Evolutionary conservation across 1,140 invertebrate genomes (phyloP), one percentile per base, ranked within the genome.

Genomic region (Centruroides sculpturatus): DNA sequence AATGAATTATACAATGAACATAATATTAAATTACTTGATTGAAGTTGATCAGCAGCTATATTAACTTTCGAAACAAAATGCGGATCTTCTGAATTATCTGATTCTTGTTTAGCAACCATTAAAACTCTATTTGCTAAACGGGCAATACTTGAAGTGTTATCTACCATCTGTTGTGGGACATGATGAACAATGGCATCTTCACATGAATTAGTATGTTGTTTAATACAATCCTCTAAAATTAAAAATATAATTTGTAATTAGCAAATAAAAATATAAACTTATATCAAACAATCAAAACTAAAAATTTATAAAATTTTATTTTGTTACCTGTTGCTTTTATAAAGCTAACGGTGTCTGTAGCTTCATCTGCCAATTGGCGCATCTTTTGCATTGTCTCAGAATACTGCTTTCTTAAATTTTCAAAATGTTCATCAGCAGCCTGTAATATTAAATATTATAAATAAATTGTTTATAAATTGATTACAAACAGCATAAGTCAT

Each of bases 21-120:
- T 8, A 53, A 53, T n/a, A 23, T 61, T 35, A 35, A 75, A 79
- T 76, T 75, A 90, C 88, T 79, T 59, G 81, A 80, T 76, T 97
- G 91, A 55, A 99, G 77, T 55, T 82, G 75, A 68, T 87, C 83
- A 5, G 91, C 85, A 13, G 94, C 87, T 13, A 79, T 76, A 69
- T 87, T 87, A 1, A 99, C 81, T 57, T 86, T 81, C 23, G 85
- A 82, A 13, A 94, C 91, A 74, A 94, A 99, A 13, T 81, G 74
- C 0, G 88, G 85, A 79, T 99, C 96, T 74, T 99, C 96, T 6
- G 91, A 96, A 75, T 99, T 99, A 66, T 98, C 95, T 50, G 91
- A 89, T 75, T 99, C 96, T 70, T 96, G 89, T 69, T 94, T 92
- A 11, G 92, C 93, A 0, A 98, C 90, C 69, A 97, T 83, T 54